Evolutionary conservation across 1,140 invertebrate species (phyloP).

Genomic region (Caenorhabditis briggsae): DNA sequence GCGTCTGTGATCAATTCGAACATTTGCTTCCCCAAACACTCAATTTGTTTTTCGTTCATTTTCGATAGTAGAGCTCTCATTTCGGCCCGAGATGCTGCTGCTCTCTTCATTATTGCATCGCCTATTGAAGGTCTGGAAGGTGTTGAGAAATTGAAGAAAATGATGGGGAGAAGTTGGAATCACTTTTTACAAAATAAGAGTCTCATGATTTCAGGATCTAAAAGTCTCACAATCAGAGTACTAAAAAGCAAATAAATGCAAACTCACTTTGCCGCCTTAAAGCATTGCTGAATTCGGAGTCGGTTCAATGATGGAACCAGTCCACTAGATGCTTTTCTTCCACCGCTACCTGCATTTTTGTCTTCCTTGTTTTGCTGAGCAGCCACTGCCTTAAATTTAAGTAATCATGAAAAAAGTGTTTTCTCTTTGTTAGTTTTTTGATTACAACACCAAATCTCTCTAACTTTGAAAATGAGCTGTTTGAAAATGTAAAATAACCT

Average conservation of each 20-base stretch:
- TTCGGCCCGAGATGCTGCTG: constrained; percentile 71
- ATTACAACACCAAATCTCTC: too few relatives aligned
- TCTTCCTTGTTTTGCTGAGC: constrained; percentile 31
- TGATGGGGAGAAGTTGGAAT: background rate
- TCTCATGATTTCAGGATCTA: too few relatives aligned
- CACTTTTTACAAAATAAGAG: background rate
- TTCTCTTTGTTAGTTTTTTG: too few relatives aligned
- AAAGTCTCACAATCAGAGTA: too few relatives aligned
- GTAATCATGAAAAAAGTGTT: background rate
- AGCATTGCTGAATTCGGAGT: constrained; percentile 75
- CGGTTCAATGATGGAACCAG: constrained; percentile 71
- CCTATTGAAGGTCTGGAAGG: constrained; percentile 73
- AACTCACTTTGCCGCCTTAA: constrained; percentile 74
- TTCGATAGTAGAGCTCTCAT: constrained; percentile 70
- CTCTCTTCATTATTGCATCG: constrained; percentile 73
- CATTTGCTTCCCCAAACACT: constrained; percentile 69
- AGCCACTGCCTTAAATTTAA: constrained; percentile 55
- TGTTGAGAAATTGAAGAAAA: background rate
- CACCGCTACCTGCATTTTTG: background rate
- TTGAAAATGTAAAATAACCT: too few relatives aligned
- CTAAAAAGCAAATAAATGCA: too few relatives aligned
- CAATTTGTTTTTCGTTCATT: constrained; percentile 70
- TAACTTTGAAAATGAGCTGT: too few relatives aligned
- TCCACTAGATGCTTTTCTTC: constrained; percentile 63
- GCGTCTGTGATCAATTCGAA: constrained; percentile 70